These are phyloP conservation scores for Nemurella pictetii DNA, from an alignment of 2,888 invertebrate genomes.

Conservation along the genomic window DNA sequence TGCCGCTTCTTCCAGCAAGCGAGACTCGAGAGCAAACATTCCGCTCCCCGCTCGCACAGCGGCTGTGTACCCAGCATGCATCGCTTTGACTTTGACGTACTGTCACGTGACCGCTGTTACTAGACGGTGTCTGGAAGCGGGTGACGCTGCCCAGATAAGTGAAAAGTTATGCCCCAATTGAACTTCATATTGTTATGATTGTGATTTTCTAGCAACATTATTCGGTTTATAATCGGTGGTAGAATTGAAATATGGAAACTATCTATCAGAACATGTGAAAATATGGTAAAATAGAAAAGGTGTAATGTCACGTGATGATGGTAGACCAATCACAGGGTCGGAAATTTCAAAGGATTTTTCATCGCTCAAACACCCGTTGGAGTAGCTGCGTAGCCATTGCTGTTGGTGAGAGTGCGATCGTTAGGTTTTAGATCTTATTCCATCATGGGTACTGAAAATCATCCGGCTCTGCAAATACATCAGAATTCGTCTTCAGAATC, in stretches of 20 bases:
- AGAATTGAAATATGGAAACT: background rate
- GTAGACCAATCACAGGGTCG: slow-evolving; percentile 47
- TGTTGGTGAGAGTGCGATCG: slow-evolving; percentile 50
- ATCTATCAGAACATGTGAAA: slow-evolving; percentile 8
- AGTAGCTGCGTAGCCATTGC: slow-evolving; percentile 55
- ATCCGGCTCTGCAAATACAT: slow-evolving; percentile 54
- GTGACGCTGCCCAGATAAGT: slow-evolving; percentile 38
- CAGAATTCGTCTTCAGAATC: slow-evolving; percentile 53
- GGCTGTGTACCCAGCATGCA: slow-evolving; percentile 34
- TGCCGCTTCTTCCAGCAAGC: background rate
- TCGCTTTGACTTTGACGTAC: background rate
- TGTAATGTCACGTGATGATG: slow-evolving; percentile 47
- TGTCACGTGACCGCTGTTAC: slow-evolving; percentile 38
- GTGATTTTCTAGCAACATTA: background rate
- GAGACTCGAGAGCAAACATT: background rate
- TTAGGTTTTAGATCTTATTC: slow-evolving; percentile 53
- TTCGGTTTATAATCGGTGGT: background rate
- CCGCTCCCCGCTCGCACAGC: background rate
- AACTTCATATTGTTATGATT: background rate
- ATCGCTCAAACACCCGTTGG: slow-evolving; percentile 47
- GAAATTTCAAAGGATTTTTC: slow-evolving; percentile 48
- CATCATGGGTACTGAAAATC: slow-evolving; percentile 57
- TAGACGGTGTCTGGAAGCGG: slow-evolving; percentile 30
- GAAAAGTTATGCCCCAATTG: slow-evolving; percentile 8
- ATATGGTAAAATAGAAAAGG: slow-evolving; percentile 36